Evolutionary conservation across 2,797 vertebrate species (phyloP), one percentile per base, ranked within the genome.

Genomic region (Pangasius larnaudii): DNA sequence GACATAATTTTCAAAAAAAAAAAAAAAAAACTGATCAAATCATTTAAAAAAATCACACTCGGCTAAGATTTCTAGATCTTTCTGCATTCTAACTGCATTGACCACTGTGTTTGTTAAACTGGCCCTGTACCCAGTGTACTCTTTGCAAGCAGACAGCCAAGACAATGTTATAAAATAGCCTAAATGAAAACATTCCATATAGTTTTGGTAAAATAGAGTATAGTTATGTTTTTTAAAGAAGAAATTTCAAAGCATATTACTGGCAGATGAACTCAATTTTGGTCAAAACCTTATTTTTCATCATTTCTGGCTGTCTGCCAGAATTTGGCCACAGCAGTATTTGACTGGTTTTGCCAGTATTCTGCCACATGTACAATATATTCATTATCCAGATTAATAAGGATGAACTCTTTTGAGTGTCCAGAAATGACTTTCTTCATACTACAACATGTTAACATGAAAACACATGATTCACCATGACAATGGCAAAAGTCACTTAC

Each of bases 401-500:
- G 0, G 1, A 49, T 53, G 27, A 77, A 75, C 5, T 75, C 42
- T 14, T 27, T 5, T 27, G 3, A 72, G 36, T 72, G 69, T 42
- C 69, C 22, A 27, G 10, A 18, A 53, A 46, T 33, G 0, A 39
- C 11, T 27, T 59, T 81, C 11, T 39, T 58, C 10, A 39, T 59
- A 39, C 0, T 61, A 42, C 2, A 61, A 39, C 33, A 46, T 49
- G 27, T 30, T 46, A 63, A 58, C 18, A 30, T 10, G 19, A 36
- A 16, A 39, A 42, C 19, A 18, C 1, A 59, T 22, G 51, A 58
- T 39, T 65, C 13, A 46, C 11, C 3, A 18, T 13, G 16, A 65
- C 30, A 30, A 65, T 63, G 24, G 58, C 2, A 22, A 18, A 33
- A 53, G 33, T 42, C 14, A 95, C 95, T 95, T 88, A 96, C 95